A percentile compares a stretch with the other conserved stretches of the same genome.
phyloP scores from a whole-genome alignment of 2,113 vertebrate genomes.

The Dicentrarchus labrax region DNA sequence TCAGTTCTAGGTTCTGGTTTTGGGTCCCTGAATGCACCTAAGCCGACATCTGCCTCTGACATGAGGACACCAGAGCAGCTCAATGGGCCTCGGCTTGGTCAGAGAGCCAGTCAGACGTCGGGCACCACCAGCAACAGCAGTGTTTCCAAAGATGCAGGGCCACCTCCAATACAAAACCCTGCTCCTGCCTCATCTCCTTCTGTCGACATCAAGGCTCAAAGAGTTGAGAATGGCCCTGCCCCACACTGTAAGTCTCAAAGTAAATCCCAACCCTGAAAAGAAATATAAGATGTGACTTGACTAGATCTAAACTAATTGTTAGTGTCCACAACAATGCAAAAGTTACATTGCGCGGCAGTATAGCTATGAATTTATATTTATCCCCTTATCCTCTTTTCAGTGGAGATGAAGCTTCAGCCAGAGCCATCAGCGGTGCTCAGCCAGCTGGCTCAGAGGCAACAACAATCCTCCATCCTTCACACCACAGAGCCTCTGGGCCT shows the following conservation, averaged over 20 bases:
- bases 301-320: not conserved
- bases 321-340: not conserved
- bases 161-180: slow-evolving; percentile 59
- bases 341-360: not conserved
- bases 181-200: slow-evolving; percentile 75
- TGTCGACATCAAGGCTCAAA: slow-evolving; percentile 87
- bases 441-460: slow-evolving; percentile 92
- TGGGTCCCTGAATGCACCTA: slow-evolving; percentile 88
- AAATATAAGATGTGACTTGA: not conserved
- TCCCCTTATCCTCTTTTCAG: slow-evolving; percentile 48
- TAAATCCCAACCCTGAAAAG: not conserved
- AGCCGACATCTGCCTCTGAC: slow-evolving; percentile 83
- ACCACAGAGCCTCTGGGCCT: slow-evolving; percentile 67
- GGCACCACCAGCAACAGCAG: slow-evolving; percentile 75
- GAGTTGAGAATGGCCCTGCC: slow-evolving; percentile 78
- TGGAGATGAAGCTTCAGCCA: slow-evolving; percentile 94
- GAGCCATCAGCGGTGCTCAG: slow-evolving; percentile 96
- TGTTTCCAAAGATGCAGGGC: slow-evolving; percentile 74
- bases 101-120: slow-evolving; percentile 82
- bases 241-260: slow-evolving; percentile 83
- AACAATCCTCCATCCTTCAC: slow-evolving; percentile 79
- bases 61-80: slow-evolving; percentile 90
- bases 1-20: slow-evolving; percentile 92
- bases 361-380: not conserved
- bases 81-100: slow-evolving; percentile 86